Base-by-base conservation (phyloP, 2,113 vertebrate genomes). In the Cathartes aura region DNA sequence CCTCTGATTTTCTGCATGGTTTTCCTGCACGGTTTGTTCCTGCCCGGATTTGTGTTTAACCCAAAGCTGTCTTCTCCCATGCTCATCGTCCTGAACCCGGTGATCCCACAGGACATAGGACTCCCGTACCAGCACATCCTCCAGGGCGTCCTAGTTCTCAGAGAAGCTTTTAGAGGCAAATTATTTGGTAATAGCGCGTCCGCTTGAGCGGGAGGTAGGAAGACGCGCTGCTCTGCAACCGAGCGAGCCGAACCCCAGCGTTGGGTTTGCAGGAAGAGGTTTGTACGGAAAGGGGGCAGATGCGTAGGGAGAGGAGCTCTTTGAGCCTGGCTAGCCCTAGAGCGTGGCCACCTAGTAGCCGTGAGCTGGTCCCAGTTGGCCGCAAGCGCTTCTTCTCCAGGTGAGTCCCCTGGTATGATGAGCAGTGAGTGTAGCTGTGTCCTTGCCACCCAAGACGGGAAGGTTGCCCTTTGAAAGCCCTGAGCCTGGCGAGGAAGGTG, bases 1-100 rank as follows among this genome's bases (percentile, higher is more conserved):
- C 56, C 1, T 48, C 92, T 95, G 81, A 71, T 84, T 78, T 92
- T 93, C 93, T 87, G 81, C 66, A 71, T 92, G 93, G 82, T 96
- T 96, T 93, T 82, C 89, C 89, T 68, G 87, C 93, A 83, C 80
- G 86, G 76, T 96, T 81, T 93, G 72, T 96, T 94, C 71, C 91
- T 93, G 81, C 91, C 78, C 53, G n/a, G 87, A 85, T 82, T 55
- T 89, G 93, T 90, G 82, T 96, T 90, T 95, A 90, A 90, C 88
- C 81, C 86, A 86, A 88, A 94, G 80, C 76, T 88, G 58, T 93
- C 91, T 96, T 72, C 81, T 96, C 79, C 89, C 74, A 42, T 90
- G 74, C 67, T 83, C 92, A 43, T 91, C 88, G 66, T 93, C 73
- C 86, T 56, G 82, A 87, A 73, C 83, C 83, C 3, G 19, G 40